Base-by-base conservation (phyloP, 2,113 vertebrate species). In the Podarcis raffonei region DNA sequence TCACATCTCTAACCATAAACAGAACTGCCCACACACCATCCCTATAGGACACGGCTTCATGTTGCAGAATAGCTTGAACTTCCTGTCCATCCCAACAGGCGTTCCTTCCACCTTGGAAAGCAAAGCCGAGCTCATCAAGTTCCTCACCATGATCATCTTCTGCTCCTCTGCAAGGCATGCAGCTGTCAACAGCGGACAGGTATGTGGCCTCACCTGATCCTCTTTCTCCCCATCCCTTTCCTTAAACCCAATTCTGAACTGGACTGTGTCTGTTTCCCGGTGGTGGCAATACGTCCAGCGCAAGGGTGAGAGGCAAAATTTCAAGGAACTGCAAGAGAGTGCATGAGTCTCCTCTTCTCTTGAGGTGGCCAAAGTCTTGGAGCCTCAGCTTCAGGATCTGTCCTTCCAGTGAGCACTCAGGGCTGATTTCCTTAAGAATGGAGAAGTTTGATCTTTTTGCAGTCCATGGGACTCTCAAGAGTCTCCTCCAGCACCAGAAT, bases 101-200 rank as follows among this genome's bases (percentile, higher is more conserved):
- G 75, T 97, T n/a, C 98, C 97, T n/a, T 95, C 93, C 79, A 85
- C 86, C 0, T 93, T 98, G 86, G 89, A 94, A 35, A 96, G 93
- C 30, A 94, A 30, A 90, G 90, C 92, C 9, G 86, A 92, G 65
- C 83, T 95, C 37, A 37, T 90, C 27, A 87, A 22, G 23, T 95
- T 93, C 4, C 12, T 94, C 22, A 95, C 95, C 12, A 95, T 95
- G 95, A 89, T 94, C 86, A 93, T 95, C 68, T 95, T 94, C 84
- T 94, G 76, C 69, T 93, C 91, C 37, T 95, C 94, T 0, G 94
- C 92, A 4, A 91, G 86, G 23, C 95, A 95, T 3, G 25, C 91
- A 0, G 86, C 94, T 0, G 23, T 95, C 83, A 93, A 94, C 2
- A 77, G 85, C 0, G 90, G 95, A 6, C 95, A 95, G 94, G 94